Evolutionary conservation across 2,888 invertebrate genomes (phyloP).

Genomic region (Cryptophagus acutangulus): DNA sequence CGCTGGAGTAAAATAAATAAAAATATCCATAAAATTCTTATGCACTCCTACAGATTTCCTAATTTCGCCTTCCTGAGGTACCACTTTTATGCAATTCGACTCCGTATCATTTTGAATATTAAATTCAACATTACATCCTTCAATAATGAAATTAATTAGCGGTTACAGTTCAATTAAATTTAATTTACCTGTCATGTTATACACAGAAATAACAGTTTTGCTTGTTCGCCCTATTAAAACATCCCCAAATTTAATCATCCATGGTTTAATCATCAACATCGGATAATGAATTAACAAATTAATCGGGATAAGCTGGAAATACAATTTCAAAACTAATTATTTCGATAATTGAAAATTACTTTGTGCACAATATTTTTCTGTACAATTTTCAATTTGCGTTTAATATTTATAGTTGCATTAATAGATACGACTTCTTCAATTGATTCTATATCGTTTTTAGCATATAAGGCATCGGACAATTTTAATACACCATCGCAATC

Average conservation of each 20-base stretch:
- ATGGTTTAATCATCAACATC: constrained; percentile 28
- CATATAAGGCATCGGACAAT: too few species aligned
- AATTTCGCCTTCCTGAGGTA: constrained; percentile 29
- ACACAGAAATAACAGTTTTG: constrained; percentile 28
- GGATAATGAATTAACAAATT: constrained; percentile 30
- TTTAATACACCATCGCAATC: too few species aligned
- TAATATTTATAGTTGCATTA: constrained; percentile 18
- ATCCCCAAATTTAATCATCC: constrained; percentile 25
- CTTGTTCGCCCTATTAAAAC: constrained; percentile 27
- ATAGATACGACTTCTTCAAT: too few species aligned
- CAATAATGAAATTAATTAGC: constrained; percentile 11
- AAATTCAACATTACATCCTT: constrained; percentile 26
- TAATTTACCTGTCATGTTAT: constrained; percentile 31
- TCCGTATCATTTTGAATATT: constrained; percentile 28
- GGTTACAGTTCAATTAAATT: too few species aligned
- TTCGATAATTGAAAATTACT: constrained; percentile 20
- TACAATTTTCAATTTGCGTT: constrained; percentile 20
- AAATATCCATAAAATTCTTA: constrained; percentile 27
- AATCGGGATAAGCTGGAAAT: constrained; percentile 27
- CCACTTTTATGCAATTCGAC: constrained; percentile 24
- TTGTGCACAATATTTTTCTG: constrained; percentile 21
- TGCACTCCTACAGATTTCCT: constrained; percentile 27
- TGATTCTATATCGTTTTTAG: too few species aligned
- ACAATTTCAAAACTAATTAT: constrained; percentile 4
- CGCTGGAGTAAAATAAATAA: constrained; percentile 34